Percentiles rank a stretch among this genome's conserved stretches.
phyloP scores from a whole-genome alignment of 2,888 invertebrate genomes.

The Heliconius ismenius region DNA sequence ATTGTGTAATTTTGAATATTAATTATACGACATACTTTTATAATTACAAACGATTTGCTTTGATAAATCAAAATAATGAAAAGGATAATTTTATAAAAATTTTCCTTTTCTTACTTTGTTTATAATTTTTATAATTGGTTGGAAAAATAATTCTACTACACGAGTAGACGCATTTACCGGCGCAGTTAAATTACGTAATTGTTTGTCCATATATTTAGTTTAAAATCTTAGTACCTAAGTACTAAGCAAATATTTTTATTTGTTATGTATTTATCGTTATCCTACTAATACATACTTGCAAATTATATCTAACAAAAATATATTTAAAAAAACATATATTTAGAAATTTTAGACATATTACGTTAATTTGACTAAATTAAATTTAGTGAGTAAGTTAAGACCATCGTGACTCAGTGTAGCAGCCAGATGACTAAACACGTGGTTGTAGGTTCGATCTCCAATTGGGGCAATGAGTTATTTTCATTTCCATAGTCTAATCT shows the following conservation, averaged over 20 bases:
- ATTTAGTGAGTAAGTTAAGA: too few relatives aligned
- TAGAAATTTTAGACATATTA: neutral
- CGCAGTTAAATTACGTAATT: neutral
- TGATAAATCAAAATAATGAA: too few relatives aligned
- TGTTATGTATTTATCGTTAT: neutral
- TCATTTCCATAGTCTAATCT: too few relatives aligned
- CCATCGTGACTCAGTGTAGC: too few relatives aligned
- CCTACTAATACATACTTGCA: neutral
- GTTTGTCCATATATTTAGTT: neutral
- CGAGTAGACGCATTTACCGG: neutral
- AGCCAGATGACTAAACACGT: too few relatives aligned
- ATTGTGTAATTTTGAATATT: too few relatives aligned
- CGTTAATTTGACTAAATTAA: too few relatives aligned
- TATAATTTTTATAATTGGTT: neutral
- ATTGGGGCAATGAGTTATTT: too few relatives aligned
- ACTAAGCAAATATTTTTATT: neutral
- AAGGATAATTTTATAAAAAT: neutral
- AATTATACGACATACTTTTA: too few relatives aligned
- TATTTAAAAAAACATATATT: neutral
- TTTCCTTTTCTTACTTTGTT: neutral
- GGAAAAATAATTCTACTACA: neutral
- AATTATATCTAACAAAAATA: neutral
- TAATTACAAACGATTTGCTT: too few relatives aligned
- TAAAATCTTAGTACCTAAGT: neutral
- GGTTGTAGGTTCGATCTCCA: too few relatives aligned